These are phyloP conservation scores for Caretta caretta DNA, from an alignment of 2,113 vertebrate species.

Conservation along the genomic window DNA sequence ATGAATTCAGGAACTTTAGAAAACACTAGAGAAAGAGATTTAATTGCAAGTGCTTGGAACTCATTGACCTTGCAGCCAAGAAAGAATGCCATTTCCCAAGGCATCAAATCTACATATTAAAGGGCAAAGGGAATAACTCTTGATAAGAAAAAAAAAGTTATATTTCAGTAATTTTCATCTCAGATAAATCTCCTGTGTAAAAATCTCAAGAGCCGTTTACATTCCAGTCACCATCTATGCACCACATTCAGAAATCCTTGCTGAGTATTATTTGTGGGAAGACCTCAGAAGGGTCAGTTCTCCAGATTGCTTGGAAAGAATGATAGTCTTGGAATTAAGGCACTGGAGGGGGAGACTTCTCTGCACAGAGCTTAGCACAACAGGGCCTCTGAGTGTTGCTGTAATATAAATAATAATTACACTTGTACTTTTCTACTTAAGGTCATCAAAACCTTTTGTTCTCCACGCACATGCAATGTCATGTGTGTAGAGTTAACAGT, in stretches of 20 bases:
- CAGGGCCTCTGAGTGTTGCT: background rate
- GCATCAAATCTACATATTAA: slow-evolving; percentile 27
- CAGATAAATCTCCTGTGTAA: background rate
- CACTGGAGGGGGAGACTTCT: no score
- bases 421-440: background rate
- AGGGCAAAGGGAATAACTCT: background rate
- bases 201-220: background rate
- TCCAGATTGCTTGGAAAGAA: no score
- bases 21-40: slow-evolving; percentile 72
- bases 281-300: background rate
- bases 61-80: slow-evolving; percentile 48
- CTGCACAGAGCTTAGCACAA: background rate
- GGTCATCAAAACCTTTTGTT: background rate
- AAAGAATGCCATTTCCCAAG: slow-evolving; percentile 55
- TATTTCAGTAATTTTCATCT: background rate
- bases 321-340: no score
- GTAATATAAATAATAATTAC: fast-evolving
- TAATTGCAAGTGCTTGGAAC: slow-evolving; percentile 70
- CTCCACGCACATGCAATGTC: fast-evolving
- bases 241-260: fast-evolving
- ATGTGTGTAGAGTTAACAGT: fast-evolving
- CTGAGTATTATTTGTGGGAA: background rate
- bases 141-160: background rate
- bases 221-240: background rate
- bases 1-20: slow-evolving; percentile 68